phyloP scores from a whole-genome alignment of 2,888 invertebrate genomes.

The Phortica magna region DNA sequence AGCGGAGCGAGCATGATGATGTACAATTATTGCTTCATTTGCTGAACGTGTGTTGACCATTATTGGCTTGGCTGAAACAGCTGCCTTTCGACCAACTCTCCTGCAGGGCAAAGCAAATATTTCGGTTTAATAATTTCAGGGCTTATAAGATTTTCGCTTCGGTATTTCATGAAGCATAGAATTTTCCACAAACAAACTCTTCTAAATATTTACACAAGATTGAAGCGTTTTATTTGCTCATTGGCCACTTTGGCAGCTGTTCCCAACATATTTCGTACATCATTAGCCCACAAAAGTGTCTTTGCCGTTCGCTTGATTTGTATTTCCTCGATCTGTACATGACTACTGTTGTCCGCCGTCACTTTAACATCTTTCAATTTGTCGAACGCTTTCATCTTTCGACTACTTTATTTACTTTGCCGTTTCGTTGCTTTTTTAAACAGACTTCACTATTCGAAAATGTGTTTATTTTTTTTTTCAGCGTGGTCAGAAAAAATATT shows the following conservation, averaged over 20 bases:
- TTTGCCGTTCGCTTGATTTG: neutral
- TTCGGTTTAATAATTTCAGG: constrained; percentile 9
- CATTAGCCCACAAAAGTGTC: constrained; percentile 17
- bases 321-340: neutral
- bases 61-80: neutral
- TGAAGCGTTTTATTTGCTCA: neutral
- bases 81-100: neutral
- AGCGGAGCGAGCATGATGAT: neutral
- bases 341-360: neutral
- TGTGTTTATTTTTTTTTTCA: constrained; percentile 11
- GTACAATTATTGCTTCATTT: neutral
- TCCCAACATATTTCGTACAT: constrained; percentile 19
- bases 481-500: constrained; percentile 8
- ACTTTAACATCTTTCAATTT: constrained; percentile 26
- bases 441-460: neutral
- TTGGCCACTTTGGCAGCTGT: constrained; percentile 34
- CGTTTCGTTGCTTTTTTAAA: constrained; percentile 3
- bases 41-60: neutral
- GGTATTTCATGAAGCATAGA: constrained; percentile 3
- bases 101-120: neutral
- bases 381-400: constrained; percentile 17
- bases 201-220: neutral
- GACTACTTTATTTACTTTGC: constrained; percentile 12
- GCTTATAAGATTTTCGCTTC: constrained; percentile 21
- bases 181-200: neutral